These are phyloP conservation scores for Drosophila aff. DNA, from an alignment of 1,140 invertebrate species.

Conservation along the genomic window DNA sequence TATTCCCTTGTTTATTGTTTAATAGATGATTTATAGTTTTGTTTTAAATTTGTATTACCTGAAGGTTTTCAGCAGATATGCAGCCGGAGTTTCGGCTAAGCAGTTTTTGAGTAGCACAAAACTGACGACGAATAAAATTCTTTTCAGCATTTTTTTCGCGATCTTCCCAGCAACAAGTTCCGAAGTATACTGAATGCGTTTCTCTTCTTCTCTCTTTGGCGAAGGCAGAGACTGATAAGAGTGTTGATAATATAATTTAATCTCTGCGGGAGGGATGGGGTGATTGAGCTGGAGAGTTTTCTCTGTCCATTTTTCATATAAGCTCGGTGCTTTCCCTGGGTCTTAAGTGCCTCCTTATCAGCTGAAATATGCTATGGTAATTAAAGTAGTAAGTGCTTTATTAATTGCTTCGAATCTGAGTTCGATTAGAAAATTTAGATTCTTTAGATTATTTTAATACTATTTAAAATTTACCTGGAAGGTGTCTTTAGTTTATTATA, in stretches of 20 bases:
- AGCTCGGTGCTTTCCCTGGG: slow-evolving; percentile 15
- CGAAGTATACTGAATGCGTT: slow-evolving; percentile 28
- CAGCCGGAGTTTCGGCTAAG: slow-evolving; percentile 4
- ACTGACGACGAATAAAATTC: neutral
- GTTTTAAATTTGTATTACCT: neutral
- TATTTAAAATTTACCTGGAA: neutral
- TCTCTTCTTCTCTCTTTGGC: neutral
- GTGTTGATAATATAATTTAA: slow-evolving; percentile 40
- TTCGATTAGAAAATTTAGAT: neutral
- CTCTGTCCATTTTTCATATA: neutral
- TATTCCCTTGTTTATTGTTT: neutral
- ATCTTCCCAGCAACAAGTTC: neutral
- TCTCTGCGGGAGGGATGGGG: slow-evolving; percentile 10
- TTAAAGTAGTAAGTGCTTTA: slow-evolving; percentile 1
- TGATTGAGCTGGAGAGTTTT: slow-evolving; percentile 4
- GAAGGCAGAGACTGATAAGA: slow-evolving; percentile 31
- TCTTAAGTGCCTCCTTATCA: slow-evolving; percentile 18
- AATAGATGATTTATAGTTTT: neutral
- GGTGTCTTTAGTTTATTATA: neutral
- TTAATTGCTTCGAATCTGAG: neutral
- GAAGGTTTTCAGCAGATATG: slow-evolving; percentile 25
- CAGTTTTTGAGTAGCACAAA: slow-evolving; percentile 9
- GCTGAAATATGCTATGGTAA: neutral
- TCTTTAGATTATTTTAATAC: slow-evolving; percentile 1
- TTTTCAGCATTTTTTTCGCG: slow-evolving; percentile 29